phyloP scores from a whole-genome alignment of 1,140 invertebrate genomes.

The Leptestheria dahalacensis region DNA sequence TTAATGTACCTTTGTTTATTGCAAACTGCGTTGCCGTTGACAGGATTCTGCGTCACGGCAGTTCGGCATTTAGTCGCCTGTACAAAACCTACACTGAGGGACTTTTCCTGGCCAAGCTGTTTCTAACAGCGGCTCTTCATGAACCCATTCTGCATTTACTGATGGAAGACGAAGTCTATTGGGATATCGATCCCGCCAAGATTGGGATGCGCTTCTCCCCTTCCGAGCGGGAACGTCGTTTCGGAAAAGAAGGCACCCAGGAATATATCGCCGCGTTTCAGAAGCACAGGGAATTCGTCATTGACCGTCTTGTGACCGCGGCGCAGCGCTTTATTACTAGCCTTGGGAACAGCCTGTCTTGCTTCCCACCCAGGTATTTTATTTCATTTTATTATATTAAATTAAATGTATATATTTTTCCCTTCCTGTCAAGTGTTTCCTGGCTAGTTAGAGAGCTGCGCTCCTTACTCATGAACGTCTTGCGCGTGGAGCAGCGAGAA shows the following conservation, averaged over 20 bases:
- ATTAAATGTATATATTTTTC: not conserved
- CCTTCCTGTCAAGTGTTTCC: constrained; percentile 28
- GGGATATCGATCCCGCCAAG: constrained; percentile 85
- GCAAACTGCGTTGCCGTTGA: no score
- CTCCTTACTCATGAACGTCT: constrained; percentile 29
- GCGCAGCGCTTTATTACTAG: constrained; percentile 68
- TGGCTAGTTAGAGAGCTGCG: constrained; percentile 42
- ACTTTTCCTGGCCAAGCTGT: constrained; percentile 78
- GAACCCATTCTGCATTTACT: constrained; percentile 82
- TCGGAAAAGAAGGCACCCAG: constrained; percentile 53
- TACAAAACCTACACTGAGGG: constrained; percentile 81
- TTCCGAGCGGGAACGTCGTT: constrained; percentile 53
- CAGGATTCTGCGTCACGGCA: constrained; percentile 61
- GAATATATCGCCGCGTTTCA: constrained; percentile 47
- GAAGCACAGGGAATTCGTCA: constrained; percentile 56
- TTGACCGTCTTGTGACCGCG: constrained; percentile 65
- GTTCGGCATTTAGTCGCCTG: constrained; percentile 73
- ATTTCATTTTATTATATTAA: no score
- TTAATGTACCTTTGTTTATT: not conserved
- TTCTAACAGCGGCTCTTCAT: constrained; percentile 80
- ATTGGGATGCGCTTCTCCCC: constrained; percentile 53
- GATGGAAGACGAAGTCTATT: constrained; percentile 79
- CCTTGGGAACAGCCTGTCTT: constrained; percentile 71
- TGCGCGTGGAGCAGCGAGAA: constrained; percentile 31
- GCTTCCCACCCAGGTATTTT: constrained; percentile 67